Evolutionary conservation across 2,888 invertebrate species (phyloP), one percentile per base, ranked within the genome.

Genomic region (Tachina lurida): DNA sequence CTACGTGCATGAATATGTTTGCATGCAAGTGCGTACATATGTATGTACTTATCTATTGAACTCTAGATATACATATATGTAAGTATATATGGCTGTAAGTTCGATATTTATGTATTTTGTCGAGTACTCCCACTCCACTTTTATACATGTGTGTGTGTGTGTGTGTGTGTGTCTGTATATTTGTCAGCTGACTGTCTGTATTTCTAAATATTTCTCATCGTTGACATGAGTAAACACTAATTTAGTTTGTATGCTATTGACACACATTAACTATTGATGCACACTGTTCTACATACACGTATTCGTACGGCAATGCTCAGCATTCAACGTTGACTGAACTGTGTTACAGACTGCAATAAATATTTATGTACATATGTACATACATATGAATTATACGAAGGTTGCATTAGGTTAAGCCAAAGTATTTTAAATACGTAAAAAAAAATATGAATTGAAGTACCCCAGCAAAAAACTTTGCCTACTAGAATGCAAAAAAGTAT

Each of bases 151-250:
- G 3, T 10, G n/a, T 19, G 19, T 15, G 19, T 56, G 17, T 45
- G 10, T 45, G 8, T 19, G 31, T 31, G 31, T 31, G 7, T 31
- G 31, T 31, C 0, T 31, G 7, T 31, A 7, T 31, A 63, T 15
- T 47, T 78, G 67, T 45, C 13, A 13, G 60, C n/a, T 58, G 19
- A 7, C 22, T 84, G 56, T 74, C 31, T 71, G 65, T 60, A 74
- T 47, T 65, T 79, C 82, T 86, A 82, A 82, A 75, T 75, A 63
- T 63, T 71, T 79, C 52, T 71, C 75, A 62, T 83, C 82, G 81
- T 78, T 87, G 84, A 82, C 87, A 84, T 87, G 79, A 82, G 81
- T 79, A 87, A 87, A 87, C 79, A 87, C 81, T 84, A 87, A 84
- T 84, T 87, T 87, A 78, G 79, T 71, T 86, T 86, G 79, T 86